Conservation (phyloP, 2,113 vertebrate species). For the Epinephelus fuscoguttatus region DNA sequence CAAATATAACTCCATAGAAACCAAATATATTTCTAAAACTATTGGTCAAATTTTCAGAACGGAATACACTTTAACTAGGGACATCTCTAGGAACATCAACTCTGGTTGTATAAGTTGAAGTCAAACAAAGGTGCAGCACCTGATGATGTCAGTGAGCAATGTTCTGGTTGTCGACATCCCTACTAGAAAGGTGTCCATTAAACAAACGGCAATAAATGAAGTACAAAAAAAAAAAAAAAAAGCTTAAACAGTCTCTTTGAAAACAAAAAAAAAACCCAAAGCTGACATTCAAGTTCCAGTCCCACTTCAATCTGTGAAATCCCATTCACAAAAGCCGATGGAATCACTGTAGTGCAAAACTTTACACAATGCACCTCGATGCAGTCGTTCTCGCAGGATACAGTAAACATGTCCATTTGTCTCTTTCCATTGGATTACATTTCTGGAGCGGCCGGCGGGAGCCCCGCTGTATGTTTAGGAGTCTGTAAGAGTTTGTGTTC, state of each 20-base stretch:
- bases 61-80: slow-evolving; percentile 25
- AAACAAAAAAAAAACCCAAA: slow-evolving; percentile 56
- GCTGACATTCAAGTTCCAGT: slow-evolving; percentile 84
- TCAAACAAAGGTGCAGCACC: slow-evolving; percentile 72
- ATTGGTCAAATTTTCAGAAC: slow-evolving; percentile 49
- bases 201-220: slow-evolving; percentile 72
- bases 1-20: slow-evolving; percentile 21
- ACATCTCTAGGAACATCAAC: slow-evolving; percentile 56
- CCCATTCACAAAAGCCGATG: slow-evolving; percentile 77
- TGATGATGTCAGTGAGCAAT: slow-evolving; percentile 59
- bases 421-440: slow-evolving; percentile 69
- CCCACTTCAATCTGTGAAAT: slow-evolving; percentile 80
- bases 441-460: slow-evolving; percentile 78
- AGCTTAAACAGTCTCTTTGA: slow-evolving; percentile 70
- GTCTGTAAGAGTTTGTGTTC: slow-evolving; percentile 85
- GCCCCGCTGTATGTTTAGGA: slow-evolving; percentile 77
- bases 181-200: slow-evolving; percentile 49
- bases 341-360: slow-evolving; percentile 83
- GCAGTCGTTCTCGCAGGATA: slow-evolving; percentile 75
- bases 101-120: slow-evolving; percentile 27
- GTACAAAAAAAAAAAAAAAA: slow-evolving; percentile 64
- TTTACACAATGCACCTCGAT: slow-evolving; percentile 73
- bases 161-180: slow-evolving; percentile 58
- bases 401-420: slow-evolving; percentile 74
- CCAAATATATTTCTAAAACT: slow-evolving; percentile 49